Percentiles rank a stretch among this genome's conserved stretches.
Conservation (phyloP, 2,888 invertebrate genomes). For the Hypselothyrea guttata region DNA sequence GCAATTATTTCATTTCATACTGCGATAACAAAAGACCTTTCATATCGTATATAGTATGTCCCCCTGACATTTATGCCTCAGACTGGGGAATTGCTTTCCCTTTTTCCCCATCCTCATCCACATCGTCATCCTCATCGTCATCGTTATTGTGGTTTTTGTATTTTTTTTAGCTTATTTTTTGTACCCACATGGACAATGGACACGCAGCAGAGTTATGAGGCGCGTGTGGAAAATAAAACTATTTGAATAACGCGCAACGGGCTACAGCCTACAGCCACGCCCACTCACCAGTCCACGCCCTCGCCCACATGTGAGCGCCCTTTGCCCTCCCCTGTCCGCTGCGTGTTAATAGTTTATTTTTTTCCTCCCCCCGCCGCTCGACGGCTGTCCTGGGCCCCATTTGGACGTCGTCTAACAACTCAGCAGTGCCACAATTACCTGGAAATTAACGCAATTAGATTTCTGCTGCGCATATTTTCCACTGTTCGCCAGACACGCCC, state of each 20-base stretch:
- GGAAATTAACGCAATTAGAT: slow-evolving; percentile 75
- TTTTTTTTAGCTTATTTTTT: too few relatives aligned
- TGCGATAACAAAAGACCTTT: slow-evolving; percentile 36
- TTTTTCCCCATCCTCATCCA: slow-evolving; percentile 26
- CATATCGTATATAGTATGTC: slow-evolving; percentile 8
- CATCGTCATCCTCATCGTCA: slow-evolving; percentile 30
- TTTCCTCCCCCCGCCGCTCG: slow-evolving; percentile 2
- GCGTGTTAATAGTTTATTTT: slow-evolving; percentile 67
- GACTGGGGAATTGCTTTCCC: slow-evolving; percentile 54
- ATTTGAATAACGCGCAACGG: slow-evolving; percentile 70
- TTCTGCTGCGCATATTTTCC: slow-evolving; percentile 35
- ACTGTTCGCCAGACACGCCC: slow-evolving; percentile 16
- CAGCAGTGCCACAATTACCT: slow-evolving; percentile 59
- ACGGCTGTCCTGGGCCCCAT: slow-evolving; percentile 51
- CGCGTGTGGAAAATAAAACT: slow-evolving; percentile 64
- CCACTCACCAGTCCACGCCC: background rate
- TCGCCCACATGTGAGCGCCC: background rate
- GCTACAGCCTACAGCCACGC: slow-evolving; percentile 14
- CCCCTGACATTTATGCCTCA: slow-evolving; percentile 49
- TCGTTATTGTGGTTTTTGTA: slow-evolving; percentile 12
- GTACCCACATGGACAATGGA: slow-evolving; percentile 50
- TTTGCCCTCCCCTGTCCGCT: slow-evolving; percentile 14
- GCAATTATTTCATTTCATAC: slow-evolving; percentile 70
- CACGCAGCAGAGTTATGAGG: slow-evolving; percentile 50
- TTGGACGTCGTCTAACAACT: slow-evolving; percentile 20